Conservation (phyloP, 1,140 invertebrate species). For the Cephus cinctus region DNA sequence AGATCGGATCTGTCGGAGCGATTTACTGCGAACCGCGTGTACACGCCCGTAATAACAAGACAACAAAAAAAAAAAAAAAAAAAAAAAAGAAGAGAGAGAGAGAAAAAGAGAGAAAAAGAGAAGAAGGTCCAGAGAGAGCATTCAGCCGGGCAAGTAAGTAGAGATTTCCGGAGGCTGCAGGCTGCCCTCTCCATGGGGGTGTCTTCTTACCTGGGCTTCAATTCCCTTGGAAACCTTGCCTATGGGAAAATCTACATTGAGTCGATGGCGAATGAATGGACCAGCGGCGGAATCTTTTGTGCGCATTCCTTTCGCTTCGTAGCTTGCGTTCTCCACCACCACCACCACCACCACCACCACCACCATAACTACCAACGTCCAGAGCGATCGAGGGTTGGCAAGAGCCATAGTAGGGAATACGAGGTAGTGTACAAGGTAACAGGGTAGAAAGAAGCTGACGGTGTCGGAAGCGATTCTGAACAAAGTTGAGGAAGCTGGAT, state of each 20-base stretch:
- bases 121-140: constrained; percentile 16
- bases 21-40: constrained; percentile 35
- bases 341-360: not conserved
- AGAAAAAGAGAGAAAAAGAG: constrained; percentile 9
- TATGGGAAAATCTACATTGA: constrained; percentile 48
- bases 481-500: no score
- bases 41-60: constrained; percentile 24
- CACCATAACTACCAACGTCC: not conserved
- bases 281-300: constrained; percentile 36
- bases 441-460: not conserved
- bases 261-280: constrained; percentile 38
- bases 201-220: constrained; percentile 32
- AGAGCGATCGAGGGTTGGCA: no score
- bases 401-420: no score
- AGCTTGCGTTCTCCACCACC: not conserved
- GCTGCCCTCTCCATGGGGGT: constrained; percentile 25
- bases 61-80: not conserved
- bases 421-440: not conserved
- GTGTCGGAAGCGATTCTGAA: no score
- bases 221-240: constrained; percentile 10
- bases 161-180: constrained; percentile 50
- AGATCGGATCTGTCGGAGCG: constrained; percentile 33
- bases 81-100: constrained; percentile 8
- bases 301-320: constrained; percentile 14
- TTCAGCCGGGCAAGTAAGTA: constrained; percentile 48